Percentiles rank a stretch among this genome's conserved stretches.
These are phyloP conservation scores for Drosophila azteca DNA, from an alignment of 1,140 invertebrate species.

Conservation along the genomic window DNA sequence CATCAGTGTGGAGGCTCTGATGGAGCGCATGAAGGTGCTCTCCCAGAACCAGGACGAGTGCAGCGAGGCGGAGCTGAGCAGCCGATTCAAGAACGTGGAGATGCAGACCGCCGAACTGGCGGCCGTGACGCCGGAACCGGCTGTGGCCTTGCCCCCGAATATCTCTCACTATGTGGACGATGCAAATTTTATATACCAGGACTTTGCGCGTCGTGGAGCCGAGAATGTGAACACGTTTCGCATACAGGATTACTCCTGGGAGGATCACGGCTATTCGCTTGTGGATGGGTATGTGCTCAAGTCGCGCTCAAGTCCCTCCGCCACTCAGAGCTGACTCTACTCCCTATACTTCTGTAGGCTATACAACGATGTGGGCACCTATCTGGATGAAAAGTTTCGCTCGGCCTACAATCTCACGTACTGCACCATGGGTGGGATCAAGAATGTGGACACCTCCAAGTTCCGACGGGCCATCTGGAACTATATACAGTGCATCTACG, in stretches of 20 bases:
- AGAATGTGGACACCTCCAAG: slow-evolving; percentile 93
- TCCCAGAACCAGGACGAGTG: slow-evolving; percentile 89
- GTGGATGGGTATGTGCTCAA: slow-evolving; percentile 87
- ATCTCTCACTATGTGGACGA: slow-evolving; percentile 91
- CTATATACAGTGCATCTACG: slow-evolving; percentile 95
- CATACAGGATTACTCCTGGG: slow-evolving; percentile 96
- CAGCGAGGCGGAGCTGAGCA: slow-evolving; percentile 90
- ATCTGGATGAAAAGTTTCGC: slow-evolving; percentile 95
- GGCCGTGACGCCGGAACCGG: slow-evolving; percentile 84
- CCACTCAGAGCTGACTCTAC: not conserved
- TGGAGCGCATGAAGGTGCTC: slow-evolving; percentile 92
- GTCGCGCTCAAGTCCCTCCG: not conserved
- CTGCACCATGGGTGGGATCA: slow-evolving; percentile 93
- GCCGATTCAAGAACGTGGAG: slow-evolving; percentile 91
- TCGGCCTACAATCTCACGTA: slow-evolving; percentile 94
- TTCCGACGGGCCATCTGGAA: slow-evolving; percentile 96
- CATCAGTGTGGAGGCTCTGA: slow-evolving; percentile 89
- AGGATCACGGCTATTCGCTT: slow-evolving; percentile 94
- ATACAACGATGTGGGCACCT: slow-evolving; percentile 92
- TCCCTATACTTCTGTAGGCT: slow-evolving; percentile 80
- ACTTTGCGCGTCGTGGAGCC: slow-evolving; percentile 89
- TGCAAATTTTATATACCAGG: slow-evolving; percentile 90
- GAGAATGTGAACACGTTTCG: slow-evolving; percentile 90
- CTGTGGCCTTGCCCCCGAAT: slow-evolving; percentile 84
- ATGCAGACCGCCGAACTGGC: slow-evolving; percentile 89